Evolutionary conservation across 2,797 vertebrate species (phyloP).

Genomic region (Enteromius argenteus): DNA sequence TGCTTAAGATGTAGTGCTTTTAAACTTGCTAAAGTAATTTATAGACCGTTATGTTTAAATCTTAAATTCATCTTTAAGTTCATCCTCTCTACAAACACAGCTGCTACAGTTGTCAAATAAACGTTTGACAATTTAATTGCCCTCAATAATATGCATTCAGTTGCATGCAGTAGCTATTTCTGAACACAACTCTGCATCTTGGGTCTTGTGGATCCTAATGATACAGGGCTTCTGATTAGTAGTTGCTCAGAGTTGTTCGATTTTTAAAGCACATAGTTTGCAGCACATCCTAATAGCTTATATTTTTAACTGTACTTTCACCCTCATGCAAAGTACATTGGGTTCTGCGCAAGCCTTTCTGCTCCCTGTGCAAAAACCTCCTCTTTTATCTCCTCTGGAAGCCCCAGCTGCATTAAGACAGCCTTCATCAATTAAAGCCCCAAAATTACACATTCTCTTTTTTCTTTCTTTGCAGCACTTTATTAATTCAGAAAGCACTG

Average conservation of each 20-base stretch:
- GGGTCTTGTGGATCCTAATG: neutral
- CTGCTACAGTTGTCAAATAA: neutral
- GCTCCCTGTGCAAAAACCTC: constrained; percentile 56
- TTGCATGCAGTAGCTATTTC: neutral
- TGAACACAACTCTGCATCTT: neutral
- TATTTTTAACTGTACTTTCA: constrained; percentile 51
- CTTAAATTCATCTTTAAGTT: neutral
- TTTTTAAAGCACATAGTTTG: neutral
- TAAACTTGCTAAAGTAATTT: neutral
- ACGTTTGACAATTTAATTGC: neutral
- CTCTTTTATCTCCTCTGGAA: constrained; percentile 58
- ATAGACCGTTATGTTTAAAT: neutral
- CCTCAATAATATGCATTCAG: neutral
- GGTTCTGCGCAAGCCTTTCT: constrained; percentile 64
- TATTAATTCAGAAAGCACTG: constrained; percentile 75
- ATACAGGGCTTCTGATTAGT: neutral
- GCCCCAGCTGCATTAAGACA: constrained; percentile 70
- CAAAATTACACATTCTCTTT: constrained; percentile 77
- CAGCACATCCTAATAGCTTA: neutral
- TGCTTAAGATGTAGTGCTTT: neutral
- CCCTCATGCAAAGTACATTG: constrained; percentile 58
- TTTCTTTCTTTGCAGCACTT: constrained; percentile 70
- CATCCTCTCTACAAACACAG: neutral
- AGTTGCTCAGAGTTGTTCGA: neutral
- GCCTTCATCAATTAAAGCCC: constrained; percentile 75